A percentile compares a stretch with the other conserved stretches of the same genome.
Conservation (phyloP, 2,113 vertebrate species). For the Pipa parva region DNA sequence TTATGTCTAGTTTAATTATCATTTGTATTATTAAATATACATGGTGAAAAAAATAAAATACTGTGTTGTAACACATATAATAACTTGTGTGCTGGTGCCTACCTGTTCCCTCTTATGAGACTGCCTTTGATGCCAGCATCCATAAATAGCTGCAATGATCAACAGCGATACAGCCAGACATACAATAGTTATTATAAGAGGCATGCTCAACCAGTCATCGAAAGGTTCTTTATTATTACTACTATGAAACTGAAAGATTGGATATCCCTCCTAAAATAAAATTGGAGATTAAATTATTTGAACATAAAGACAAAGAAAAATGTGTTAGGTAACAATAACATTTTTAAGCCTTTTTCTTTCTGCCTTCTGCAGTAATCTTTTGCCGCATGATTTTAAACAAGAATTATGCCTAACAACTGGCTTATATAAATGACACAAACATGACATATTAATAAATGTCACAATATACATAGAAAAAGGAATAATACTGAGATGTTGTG, state of each 20-base stretch:
- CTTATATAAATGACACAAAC: too few species aligned
- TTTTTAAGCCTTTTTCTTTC: too few species aligned
- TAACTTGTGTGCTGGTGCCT: background rate
- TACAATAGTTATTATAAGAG: conserved; percentile 70
- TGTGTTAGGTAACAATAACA: too few species aligned
- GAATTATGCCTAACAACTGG: too few species aligned
- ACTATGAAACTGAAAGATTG: conserved; percentile 50
- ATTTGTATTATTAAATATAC: too few species aligned
- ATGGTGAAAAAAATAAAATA: background rate
- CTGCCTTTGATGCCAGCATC: conserved; percentile 70
- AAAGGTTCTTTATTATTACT: conserved; percentile 5
- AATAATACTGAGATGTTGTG: too few species aligned
- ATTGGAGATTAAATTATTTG: background rate
- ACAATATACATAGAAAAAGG: too few species aligned
- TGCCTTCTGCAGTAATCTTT: too few species aligned
- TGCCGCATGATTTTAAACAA: too few species aligned
- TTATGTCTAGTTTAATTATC: too few species aligned
- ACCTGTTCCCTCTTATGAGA: conserved; percentile 72
- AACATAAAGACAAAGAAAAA: background rate
- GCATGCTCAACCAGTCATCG: conserved; percentile 56
- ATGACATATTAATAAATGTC: too few species aligned
- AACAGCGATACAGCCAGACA: conserved; percentile 65
- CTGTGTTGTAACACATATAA: background rate
- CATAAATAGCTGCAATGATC: conserved; percentile 59
- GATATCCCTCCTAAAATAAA: conserved; percentile 46